Evolutionary conservation across 2,113 vertebrate species (phyloP), one percentile per base, ranked within the genome.

Genomic region (Eulacestoma nigropectus): DNA sequence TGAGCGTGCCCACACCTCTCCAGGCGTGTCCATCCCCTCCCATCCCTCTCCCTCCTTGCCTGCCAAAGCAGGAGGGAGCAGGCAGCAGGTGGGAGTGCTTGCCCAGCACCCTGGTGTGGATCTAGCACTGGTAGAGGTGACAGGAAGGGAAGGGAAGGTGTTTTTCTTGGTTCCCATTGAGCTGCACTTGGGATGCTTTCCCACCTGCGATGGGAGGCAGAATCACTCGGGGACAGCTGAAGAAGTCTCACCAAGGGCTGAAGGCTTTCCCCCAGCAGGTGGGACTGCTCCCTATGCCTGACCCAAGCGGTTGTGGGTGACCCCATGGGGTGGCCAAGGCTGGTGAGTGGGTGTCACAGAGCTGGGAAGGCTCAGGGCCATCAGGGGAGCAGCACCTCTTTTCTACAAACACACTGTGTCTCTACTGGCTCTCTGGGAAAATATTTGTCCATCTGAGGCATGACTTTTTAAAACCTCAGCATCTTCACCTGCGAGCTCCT

Each of bases 381-480:
- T 62, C 47, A 41, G 16, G 15, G n/a, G 13, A 93, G 50, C 75
- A 63, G 68, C 59, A 47, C 59, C 49, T 46, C 42, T 32, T 35
- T 84, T 93, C 50, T 30, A 83, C n/a, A 93, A 86, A 92, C 78
- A 87, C 4, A 1, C 32, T 0, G 1, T 2, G 32, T 90, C 88
- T 86, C 68, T 64, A 11, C 75, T 68, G 80, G 25, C 68, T 89
- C 76, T 92, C 73, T 69, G 80, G 18, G 33, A 93, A 90, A 94
- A 95, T 81, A 90, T 86, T 93, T 84, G 47, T 81, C 11, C 5
- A 30, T 72, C 62, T 93, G 65, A 81, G 73, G 78, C 78, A 67
- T 33, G 39, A n/a, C 65, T 90, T 87, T 87, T 90, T 69, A 60
- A 75, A 93, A 6, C 42, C 68, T 94, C 91, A 89, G 85, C 63